phyloP scores from a whole-genome alignment of 2,113 vertebrate genomes.

The Embiotoca jacksoni region DNA sequence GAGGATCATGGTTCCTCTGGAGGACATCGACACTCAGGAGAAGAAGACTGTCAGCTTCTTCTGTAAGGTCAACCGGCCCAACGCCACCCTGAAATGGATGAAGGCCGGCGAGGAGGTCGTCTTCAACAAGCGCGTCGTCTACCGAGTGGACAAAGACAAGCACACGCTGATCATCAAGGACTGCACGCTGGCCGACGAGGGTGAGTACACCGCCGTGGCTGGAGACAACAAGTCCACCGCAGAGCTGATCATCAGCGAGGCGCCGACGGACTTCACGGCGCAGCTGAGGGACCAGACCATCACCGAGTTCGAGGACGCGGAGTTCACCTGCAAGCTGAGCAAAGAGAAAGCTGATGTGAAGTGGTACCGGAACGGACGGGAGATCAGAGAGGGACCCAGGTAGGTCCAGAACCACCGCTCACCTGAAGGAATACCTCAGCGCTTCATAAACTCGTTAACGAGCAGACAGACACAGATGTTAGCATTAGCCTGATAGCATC shows the following conservation, averaged over 20 bases:
- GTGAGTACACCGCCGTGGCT: conserved; percentile 93
- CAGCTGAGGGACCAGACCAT: conserved; percentile 96
- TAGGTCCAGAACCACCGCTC: too few relatives aligned
- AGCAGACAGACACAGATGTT: too few relatives aligned
- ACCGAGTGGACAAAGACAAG: conserved; percentile 94
- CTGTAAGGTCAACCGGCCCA: conserved; percentile 96
- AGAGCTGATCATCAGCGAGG: conserved; percentile 97
- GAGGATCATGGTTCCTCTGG: conserved; percentile 92
- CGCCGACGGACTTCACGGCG: conserved; percentile 92
- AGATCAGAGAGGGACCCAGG: conserved; percentile 97
- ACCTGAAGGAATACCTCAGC: too few relatives aligned
- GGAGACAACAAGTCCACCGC: conserved; percentile 92
- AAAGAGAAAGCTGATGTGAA: conserved; percentile 96
- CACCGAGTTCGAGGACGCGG: conserved; percentile 95
- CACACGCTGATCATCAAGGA: conserved; percentile 96
- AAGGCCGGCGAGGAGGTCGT: conserved; percentile 92
- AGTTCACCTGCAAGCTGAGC: conserved; percentile 94
- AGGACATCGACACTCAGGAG: conserved; percentile 97
- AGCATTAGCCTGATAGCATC: too few relatives aligned
- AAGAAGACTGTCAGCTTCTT: conserved; percentile 95
- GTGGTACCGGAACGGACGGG: conserved; percentile 97
- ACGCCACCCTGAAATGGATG: conserved; percentile 93
- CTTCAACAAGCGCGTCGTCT: conserved; percentile 89
- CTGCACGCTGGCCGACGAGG: conserved; percentile 94
- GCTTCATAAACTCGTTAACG: too few relatives aligned